These are phyloP conservation scores for Mellivora capensis DNA, from an alignment of 2,113 vertebrate genomes.

Conservation along the genomic window DNA sequence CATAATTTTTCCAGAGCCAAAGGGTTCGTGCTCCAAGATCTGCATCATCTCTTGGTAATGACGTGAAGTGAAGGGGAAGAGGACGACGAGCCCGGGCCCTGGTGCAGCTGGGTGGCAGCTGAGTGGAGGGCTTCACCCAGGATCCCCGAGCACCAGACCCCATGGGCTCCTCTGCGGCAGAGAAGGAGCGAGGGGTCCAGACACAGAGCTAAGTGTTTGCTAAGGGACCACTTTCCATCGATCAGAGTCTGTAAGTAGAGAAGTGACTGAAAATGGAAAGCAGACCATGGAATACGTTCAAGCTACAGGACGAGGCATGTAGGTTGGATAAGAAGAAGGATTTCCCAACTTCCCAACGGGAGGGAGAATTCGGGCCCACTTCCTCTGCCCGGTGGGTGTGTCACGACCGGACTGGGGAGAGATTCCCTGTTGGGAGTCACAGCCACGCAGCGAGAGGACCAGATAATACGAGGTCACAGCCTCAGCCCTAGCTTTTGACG, in stretches of 20 bases:
- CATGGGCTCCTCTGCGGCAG: fast-evolving
- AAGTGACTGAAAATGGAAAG: neutral
- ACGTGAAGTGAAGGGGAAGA: neutral
- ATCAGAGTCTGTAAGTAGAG: neutral
- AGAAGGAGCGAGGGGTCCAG: neutral
- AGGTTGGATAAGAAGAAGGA: neutral
- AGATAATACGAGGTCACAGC: too few species aligned
- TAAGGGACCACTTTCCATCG: neutral
- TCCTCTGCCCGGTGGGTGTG: fast-evolving
- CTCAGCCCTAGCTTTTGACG: neutral
- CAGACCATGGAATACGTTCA: neutral
- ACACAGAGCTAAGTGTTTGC: neutral
- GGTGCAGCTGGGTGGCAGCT: fast-evolving
- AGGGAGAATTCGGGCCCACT: fast-evolving
- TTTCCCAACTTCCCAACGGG: fast-evolving
- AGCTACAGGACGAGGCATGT: fast-evolving
- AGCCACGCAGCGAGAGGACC: too few species aligned
- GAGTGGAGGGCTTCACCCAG: fast-evolving
- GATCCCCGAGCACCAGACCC: neutral
- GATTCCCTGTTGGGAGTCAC: neutral
- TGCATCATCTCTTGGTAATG: neutral
- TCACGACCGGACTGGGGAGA: fast-evolving
- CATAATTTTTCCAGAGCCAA: conserved; percentile 62
- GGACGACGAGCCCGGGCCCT: neutral
- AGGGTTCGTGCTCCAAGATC: neutral